Conservation (phyloP, 2,888 invertebrate genomes). For the Xanthorhoe spadicearia region DNA sequence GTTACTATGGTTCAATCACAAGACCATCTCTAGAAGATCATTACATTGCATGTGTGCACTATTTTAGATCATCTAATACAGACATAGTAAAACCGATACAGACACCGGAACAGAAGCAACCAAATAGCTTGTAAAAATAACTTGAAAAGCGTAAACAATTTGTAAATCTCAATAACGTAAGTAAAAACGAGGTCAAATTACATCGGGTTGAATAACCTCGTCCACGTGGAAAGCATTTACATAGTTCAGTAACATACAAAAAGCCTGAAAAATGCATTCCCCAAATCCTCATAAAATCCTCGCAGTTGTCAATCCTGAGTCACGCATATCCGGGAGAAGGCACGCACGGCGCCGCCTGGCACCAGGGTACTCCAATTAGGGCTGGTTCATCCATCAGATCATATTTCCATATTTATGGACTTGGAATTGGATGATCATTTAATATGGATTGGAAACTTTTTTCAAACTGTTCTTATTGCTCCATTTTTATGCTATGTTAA, state of each 20-base stretch:
- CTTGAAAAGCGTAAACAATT: not conserved
- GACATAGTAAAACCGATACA: too few relatives aligned
- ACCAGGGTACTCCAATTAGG: slow-evolving; percentile 44
- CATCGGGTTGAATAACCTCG: slow-evolving; percentile 22
- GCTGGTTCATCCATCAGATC: slow-evolving; percentile 45
- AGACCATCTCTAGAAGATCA: too few relatives aligned
- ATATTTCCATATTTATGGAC: slow-evolving; percentile 33
- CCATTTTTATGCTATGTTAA: too few relatives aligned
- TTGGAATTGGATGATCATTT: slow-evolving; percentile 17
- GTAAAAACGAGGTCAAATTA: slow-evolving; percentile 27
- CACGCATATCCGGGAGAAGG: slow-evolving; percentile 52
- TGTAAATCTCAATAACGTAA: slow-evolving; percentile 3
- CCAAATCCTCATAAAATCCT: slow-evolving; percentile 47
- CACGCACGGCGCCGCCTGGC: slow-evolving; percentile 59
- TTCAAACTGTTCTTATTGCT: too few relatives aligned
- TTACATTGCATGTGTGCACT: too few relatives aligned
- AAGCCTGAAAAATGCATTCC: slow-evolving; percentile 44
- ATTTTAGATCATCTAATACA: too few relatives aligned
- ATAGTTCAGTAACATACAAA: slow-evolving; percentile 29
- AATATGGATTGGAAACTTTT: slow-evolving; percentile 19
- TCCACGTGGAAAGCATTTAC: slow-evolving; percentile 24
- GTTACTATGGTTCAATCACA: too few relatives aligned
- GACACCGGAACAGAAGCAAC: too few relatives aligned
- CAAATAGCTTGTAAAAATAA: not conserved
- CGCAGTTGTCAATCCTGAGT: slow-evolving; percentile 51